Percentiles rank a stretch among this genome's conserved stretches.
Conservation (phyloP, 2,888 invertebrate species). For the Euplexia lucipara region DNA sequence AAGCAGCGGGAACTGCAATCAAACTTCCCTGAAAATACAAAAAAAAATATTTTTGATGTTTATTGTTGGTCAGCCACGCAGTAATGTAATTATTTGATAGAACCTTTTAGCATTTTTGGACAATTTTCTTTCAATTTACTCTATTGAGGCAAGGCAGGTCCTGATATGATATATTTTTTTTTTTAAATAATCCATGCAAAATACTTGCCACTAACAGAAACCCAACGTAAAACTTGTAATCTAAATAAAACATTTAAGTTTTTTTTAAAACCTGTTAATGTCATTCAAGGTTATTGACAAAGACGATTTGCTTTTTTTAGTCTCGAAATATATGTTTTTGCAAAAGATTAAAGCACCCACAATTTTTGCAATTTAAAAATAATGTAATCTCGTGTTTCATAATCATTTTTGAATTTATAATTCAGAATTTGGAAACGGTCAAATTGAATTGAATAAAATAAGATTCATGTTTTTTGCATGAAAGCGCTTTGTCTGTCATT, state of each 20-base stretch:
- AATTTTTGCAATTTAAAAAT: conserved; percentile 8
- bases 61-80: conserved; percentile 48
- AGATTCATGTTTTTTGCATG: conserved; percentile 7
- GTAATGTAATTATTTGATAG: conserved; percentile 52
- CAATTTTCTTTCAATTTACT: conserved; percentile 42
- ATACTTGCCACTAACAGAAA: conserved; percentile 19
- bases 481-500: conserved; percentile 39
- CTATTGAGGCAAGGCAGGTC: conserved; percentile 52
- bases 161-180: conserved; percentile 19
- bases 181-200: not conserved
- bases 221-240: not conserved
- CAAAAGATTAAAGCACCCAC: not conserved
- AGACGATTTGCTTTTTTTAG: conserved; percentile 27
- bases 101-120: conserved; percentile 51
- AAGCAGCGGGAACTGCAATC: conserved; percentile 40
- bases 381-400: conserved; percentile 22
- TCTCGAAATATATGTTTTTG: conserved; percentile 8
- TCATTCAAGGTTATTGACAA: conserved; percentile 31
- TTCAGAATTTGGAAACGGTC: conserved; percentile 17
- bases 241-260: conserved; percentile 10
- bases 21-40: conserved; percentile 17
- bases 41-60: conserved; percentile 59
- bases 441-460: conserved; percentile 31
- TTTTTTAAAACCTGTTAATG: conserved; percentile 18
- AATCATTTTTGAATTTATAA: too few species aligned